Conservation (phyloP, 2,888 invertebrate genomes). For the Patella pellucida region DNA sequence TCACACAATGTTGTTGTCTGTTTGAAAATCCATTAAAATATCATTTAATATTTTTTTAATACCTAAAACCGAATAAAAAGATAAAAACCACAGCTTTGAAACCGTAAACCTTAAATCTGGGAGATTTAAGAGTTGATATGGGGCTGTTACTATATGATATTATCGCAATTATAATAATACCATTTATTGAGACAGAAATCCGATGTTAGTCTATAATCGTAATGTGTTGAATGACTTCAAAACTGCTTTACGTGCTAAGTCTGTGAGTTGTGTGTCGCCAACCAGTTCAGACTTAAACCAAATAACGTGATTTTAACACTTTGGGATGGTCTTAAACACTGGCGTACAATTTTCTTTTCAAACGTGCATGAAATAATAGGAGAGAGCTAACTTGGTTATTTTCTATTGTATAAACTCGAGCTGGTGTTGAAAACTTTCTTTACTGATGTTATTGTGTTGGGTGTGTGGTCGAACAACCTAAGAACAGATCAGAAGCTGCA, state of each 20-base stretch:
- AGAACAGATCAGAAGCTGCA: background rate
- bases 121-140: background rate
- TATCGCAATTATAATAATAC: constrained; percentile 8
- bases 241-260: constrained; percentile 6
- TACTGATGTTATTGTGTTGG: constrained; percentile 12
- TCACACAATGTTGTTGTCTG: background rate
- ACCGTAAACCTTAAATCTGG: background rate
- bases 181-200: constrained; percentile 1
- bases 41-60: background rate
- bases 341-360: constrained; percentile 7
- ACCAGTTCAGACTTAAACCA: constrained; percentile 1
- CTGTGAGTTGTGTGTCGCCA: background rate
- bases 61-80: background rate
- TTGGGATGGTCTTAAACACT: constrained; percentile 3
- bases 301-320: constrained; percentile 9
- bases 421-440: constrained; percentile 2
- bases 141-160: background rate
- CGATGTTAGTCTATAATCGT: constrained; percentile 1
- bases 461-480: constrained; percentile 9
- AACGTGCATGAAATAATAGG: constrained; percentile 1
- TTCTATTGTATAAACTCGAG: background rate
- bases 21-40: background rate
- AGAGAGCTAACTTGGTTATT: background rate
- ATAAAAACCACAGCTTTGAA: background rate
- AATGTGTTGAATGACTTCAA: constrained; percentile 10